These are phyloP conservation scores for Montipora capitata DNA, from an alignment of 92 coral and sea anemone genomes.

Conservation along the genomic window DNA sequence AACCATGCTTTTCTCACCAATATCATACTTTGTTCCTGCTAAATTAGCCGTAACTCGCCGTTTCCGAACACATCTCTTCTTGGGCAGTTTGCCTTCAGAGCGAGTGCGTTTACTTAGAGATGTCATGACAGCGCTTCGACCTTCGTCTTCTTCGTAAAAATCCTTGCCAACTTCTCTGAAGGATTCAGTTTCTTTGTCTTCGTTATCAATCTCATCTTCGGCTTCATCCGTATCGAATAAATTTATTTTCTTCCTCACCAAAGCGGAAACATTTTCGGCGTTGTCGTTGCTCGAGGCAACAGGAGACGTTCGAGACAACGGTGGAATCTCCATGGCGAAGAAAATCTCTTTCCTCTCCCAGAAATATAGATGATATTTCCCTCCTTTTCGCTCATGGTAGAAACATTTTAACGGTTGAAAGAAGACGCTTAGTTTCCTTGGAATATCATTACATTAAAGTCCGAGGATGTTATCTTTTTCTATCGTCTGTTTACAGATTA, in stretches of 20 bases:
- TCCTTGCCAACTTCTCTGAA: constrained; percentile 18
- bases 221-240: neutral
- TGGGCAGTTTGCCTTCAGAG: constrained; percentile 8
- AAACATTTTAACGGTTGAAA: neutral
- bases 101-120: neutral
- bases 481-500: neutral
- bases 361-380: neutral
- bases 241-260: constrained; percentile 8
- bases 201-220: neutral
- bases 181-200: constrained; percentile 18
- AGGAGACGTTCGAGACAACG: constrained; percentile 27
- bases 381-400: neutral
- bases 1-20: constrained; percentile 75
- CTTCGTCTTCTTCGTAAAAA: constrained; percentile 3
- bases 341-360: constrained; percentile 6
- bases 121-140: neutral
- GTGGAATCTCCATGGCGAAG: constrained; percentile 34
- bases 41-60: constrained; percentile 90
- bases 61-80: constrained; percentile 69
- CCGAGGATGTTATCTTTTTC: neutral
- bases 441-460: neutral
- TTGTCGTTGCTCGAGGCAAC: constrained; percentile 6
- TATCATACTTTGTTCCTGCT: constrained; percentile 92
- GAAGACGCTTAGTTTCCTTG: neutral
- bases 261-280: constrained; percentile 6